These are phyloP conservation scores for Notothenia rossii DNA, from an alignment of 2,113 vertebrate species.

Conservation along the genomic window DNA sequence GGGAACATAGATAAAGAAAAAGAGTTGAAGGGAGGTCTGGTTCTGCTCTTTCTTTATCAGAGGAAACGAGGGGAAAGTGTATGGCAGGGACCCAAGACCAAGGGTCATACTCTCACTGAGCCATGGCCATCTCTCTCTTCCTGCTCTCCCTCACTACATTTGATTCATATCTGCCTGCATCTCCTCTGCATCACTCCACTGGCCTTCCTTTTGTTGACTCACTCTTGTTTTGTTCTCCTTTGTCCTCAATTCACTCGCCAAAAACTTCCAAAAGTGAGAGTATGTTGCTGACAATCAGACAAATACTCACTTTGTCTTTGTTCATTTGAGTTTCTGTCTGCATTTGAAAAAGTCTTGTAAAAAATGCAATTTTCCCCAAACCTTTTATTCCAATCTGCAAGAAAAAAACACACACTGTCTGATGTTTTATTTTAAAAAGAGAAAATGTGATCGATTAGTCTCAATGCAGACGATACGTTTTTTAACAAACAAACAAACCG, in stretches of 20 bases:
- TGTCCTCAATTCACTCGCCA: conserved; percentile 28
- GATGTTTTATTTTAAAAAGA: conserved; percentile 51
- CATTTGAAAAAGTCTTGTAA: conserved; percentile 47
- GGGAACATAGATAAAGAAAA: not conserved
- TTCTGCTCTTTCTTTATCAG: conserved; percentile 50
- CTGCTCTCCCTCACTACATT: not conserved
- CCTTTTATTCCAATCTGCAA: conserved; percentile 16
- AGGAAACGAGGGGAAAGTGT: conserved; percentile 43
- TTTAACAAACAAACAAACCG: conserved; percentile 66
- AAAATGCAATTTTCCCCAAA: conserved; percentile 41
- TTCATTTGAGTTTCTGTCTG: conserved; percentile 51
- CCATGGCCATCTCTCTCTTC: conserved; percentile 11
- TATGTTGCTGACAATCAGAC: conserved; percentile 58
- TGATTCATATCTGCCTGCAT: conserved; percentile 36
- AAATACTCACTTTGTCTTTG: conserved; percentile 42
- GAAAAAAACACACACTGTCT: conserved; percentile 14
- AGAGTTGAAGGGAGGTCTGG: conserved; percentile 28
- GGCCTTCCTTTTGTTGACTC: not conserved
- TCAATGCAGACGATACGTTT: conserved; percentile 67
- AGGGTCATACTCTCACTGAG: conserved; percentile 49
- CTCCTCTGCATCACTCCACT: conserved; percentile 23
- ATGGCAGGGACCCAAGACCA: conserved; percentile 28
- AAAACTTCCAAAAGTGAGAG: conserved; percentile 50
- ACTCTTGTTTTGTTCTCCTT: not conserved
- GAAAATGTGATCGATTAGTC: conserved; percentile 72